Conservation (phyloP, 92 coral and sea anemone species). For the Desmophyllum pertusum region DNA sequence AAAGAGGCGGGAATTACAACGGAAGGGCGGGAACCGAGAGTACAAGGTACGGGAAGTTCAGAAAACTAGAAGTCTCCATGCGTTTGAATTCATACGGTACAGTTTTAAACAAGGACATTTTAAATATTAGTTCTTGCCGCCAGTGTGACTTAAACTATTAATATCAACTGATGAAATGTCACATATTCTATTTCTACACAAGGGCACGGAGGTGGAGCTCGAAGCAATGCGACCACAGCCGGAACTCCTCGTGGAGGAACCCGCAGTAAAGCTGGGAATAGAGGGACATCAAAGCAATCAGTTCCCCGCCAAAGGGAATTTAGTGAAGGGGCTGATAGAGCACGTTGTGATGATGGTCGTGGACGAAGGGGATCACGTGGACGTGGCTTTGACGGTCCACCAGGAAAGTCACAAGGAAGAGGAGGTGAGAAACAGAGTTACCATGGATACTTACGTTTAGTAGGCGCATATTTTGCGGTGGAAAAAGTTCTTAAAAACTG, state of each 20-base stretch:
- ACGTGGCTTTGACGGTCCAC: neutral
- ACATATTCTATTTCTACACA: neutral
- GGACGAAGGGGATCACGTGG: constrained; percentile 5
- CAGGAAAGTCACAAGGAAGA: neutral
- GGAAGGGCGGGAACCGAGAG: too few relatives aligned
- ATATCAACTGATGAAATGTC: too few relatives aligned
- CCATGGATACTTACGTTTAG: too few relatives aligned
- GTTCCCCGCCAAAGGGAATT: neutral
- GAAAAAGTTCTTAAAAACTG: neutral
- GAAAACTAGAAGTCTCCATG: too few relatives aligned
- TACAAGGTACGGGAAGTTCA: too few relatives aligned
- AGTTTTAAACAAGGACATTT: too few relatives aligned
- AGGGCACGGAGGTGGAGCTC: neutral
- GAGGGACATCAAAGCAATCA: neutral
- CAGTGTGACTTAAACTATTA: too few relatives aligned
- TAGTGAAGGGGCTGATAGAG: neutral
- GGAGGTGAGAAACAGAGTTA: constrained; percentile 6
- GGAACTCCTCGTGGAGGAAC: neutral
- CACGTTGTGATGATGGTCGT: neutral
- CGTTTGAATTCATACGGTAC: too few relatives aligned
- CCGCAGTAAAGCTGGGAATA: neutral
- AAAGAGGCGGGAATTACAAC: too few relatives aligned
- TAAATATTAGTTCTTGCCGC: too few relatives aligned
- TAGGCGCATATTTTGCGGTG: too few relatives aligned
- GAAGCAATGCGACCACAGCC: neutral